phyloP scores from a whole-genome alignment of 1,140 invertebrate genomes.

The Drosophila pseudoobscura region DNA sequence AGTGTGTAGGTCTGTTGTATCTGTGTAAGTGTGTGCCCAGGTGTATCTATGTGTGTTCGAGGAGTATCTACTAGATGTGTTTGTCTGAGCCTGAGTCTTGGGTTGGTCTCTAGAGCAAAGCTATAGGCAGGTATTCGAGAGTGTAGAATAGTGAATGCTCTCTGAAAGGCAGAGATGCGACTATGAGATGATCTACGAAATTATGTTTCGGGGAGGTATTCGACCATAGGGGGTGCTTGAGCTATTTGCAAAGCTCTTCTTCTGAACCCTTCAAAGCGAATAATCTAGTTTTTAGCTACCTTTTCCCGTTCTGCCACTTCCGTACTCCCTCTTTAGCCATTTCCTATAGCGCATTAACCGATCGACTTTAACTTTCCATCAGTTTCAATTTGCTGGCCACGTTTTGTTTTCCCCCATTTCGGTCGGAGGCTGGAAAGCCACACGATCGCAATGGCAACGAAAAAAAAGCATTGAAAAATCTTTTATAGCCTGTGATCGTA shows the following conservation, averaged over 20 bases:
- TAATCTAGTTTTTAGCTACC: background rate
- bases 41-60: slow-evolving; percentile 50
- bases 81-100: slow-evolving; percentile 40
- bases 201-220: background rate
- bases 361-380: slow-evolving; percentile 36
- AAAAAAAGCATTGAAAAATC: slow-evolving; percentile 57
- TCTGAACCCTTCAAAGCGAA: too few species aligned
- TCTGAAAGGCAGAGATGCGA: background rate
- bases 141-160: slow-evolving; percentile 43
- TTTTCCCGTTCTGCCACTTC: background rate
- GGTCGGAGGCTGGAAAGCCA: slow-evolving; percentile 48
- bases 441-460: slow-evolving; percentile 58
- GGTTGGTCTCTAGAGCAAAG: slow-evolving; percentile 32
- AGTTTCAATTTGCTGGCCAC: slow-evolving; percentile 55
- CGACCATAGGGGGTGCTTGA: background rate
- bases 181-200: background rate
- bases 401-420: slow-evolving; percentile 45
- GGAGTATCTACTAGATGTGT: slow-evolving; percentile 27
- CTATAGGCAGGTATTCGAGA: background rate
- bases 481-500: slow-evolving; percentile 66
- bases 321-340: background rate
- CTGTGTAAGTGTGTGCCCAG: slow-evolving; percentile 37
- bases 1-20: slow-evolving; percentile 20
- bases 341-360: slow-evolving; percentile 51
- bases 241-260: background rate